Conservation (phyloP, 1,140 invertebrate genomes). For the Gonatopus flavifemur region DNA sequence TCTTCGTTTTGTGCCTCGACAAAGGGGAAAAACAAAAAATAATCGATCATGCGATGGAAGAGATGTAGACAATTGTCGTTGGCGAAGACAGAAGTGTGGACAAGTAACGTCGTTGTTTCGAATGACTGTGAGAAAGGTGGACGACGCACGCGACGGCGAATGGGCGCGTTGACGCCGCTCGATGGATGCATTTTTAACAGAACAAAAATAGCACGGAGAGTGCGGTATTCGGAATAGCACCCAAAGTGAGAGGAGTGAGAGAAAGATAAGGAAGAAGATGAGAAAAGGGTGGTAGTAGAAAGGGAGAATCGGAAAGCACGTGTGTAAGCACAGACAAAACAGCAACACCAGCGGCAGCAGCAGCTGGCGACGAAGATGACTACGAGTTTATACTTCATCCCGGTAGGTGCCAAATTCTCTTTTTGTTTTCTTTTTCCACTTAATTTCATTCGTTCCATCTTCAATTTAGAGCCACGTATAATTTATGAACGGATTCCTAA, state of each 20-base stretch:
- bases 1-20: too few relatives aligned
- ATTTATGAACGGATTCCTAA: too few relatives aligned
- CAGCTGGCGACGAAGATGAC: constrained; percentile 21
- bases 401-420: constrained; percentile 7
- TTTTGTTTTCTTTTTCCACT: constrained; percentile 4
- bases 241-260: constrained; percentile 13
- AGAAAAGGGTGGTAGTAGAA: constrained; percentile 9
- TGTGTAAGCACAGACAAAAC: constrained; percentile 40
- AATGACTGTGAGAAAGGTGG: constrained; percentile 18
- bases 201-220: constrained; percentile 44
- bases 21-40: too few relatives aligned
- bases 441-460: too few relatives aligned
- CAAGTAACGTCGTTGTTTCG: neutral
- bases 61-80: too few relatives aligned
- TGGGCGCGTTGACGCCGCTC: constrained; percentile 36
- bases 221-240: constrained; percentile 21
- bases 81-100: too few relatives aligned
- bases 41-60: too few relatives aligned
- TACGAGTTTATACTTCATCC: constrained; percentile 1
- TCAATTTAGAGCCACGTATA: neutral
- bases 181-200: constrained; percentile 52
- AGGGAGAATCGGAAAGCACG: constrained; percentile 3
- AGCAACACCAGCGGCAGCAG: constrained; percentile 40
- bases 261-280: constrained; percentile 8
- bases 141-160: constrained; percentile 35